A percentile compares a stretch with the other conserved stretches of the same genome.
phyloP scores from a whole-genome alignment of 2,888 invertebrate genomes.

The Ypsolopha sequella region DNA sequence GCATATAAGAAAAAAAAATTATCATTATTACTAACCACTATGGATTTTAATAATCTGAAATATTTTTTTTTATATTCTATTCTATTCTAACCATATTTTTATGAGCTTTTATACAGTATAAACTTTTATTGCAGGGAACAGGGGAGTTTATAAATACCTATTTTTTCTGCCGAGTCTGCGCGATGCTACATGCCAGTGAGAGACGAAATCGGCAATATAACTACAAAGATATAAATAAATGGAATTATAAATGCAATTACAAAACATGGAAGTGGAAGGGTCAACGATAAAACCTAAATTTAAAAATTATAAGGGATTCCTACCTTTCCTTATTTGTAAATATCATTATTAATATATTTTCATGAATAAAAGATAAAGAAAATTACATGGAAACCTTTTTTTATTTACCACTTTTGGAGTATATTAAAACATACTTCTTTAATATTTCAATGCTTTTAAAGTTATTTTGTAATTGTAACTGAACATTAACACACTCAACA shows the following conservation, averaged over 20 bases:
- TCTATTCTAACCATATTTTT: too few species aligned
- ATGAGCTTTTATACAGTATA: too few species aligned
- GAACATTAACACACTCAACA: slow-evolving; percentile 78
- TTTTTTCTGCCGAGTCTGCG: slow-evolving; percentile 93
- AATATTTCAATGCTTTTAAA: slow-evolving; percentile 33
- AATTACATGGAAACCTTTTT: background rate
- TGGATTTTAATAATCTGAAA: too few species aligned
- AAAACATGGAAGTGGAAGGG: slow-evolving; percentile 26
- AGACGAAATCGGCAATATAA: slow-evolving; percentile 56
- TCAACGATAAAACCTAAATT: too few species aligned
- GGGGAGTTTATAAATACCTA: slow-evolving; percentile 97
- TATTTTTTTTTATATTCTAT: too few species aligned
- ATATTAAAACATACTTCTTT: slow-evolving; percentile 17
- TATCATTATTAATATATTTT: too few species aligned
- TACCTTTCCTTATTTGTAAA: too few species aligned
- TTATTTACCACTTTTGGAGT: background rate
- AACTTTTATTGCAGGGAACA: slow-evolving; percentile 73
- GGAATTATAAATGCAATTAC: slow-evolving; percentile 90
- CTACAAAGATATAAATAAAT: slow-evolving; percentile 89
- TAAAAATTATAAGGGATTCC: too few species aligned
- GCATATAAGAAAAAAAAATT: too few species aligned
- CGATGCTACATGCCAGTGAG: slow-evolving; percentile 80
- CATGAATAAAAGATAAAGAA: background rate
- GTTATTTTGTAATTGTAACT: slow-evolving; percentile 66
- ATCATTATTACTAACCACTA: too few species aligned